Conservation (phyloP, 2,888 invertebrate genomes). For the Siphonodentalium dalli region DNA sequence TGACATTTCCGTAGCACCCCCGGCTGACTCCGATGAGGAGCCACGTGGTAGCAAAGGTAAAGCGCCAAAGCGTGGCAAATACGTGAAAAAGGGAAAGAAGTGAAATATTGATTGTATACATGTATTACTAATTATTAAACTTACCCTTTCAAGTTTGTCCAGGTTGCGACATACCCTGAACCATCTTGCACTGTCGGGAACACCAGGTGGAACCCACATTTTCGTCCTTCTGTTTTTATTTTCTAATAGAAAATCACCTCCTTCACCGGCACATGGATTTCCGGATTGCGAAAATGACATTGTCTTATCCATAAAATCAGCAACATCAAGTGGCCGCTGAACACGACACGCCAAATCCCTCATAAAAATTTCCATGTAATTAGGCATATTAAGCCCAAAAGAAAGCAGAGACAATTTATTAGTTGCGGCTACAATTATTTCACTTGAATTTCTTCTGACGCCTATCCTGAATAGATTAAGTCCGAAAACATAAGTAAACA, state of each 20-base stretch:
- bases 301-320: background rate
- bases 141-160: conserved; percentile 11
- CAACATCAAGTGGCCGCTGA: conserved; percentile 1
- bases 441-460: background rate
- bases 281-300: conserved; percentile 7
- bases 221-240: conserved; percentile 1
- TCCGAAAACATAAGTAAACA: too few relatives aligned
- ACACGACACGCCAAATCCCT: background rate
- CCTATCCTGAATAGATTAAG: background rate
- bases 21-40: too few relatives aligned
- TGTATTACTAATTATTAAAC: too few relatives aligned
- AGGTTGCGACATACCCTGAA: conserved; percentile 3
- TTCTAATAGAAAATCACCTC: conserved; percentile 14
- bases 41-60: too few relatives aligned
- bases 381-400: conserved; percentile 10
- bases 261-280: conserved; percentile 8
- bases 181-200: conserved; percentile 6
- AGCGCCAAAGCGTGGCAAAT: too few relatives aligned
- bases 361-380: conserved; percentile 7
- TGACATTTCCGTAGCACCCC: too few relatives aligned
- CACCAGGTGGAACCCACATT: conserved; percentile 9
- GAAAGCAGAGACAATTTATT: conserved; percentile 3
- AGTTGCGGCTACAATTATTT: background rate
- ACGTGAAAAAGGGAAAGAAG: too few relatives aligned
- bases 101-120: too few relatives aligned